phyloP scores from a whole-genome alignment of 2,888 invertebrate genomes.

The Exephanes ischioxanthus region DNA sequence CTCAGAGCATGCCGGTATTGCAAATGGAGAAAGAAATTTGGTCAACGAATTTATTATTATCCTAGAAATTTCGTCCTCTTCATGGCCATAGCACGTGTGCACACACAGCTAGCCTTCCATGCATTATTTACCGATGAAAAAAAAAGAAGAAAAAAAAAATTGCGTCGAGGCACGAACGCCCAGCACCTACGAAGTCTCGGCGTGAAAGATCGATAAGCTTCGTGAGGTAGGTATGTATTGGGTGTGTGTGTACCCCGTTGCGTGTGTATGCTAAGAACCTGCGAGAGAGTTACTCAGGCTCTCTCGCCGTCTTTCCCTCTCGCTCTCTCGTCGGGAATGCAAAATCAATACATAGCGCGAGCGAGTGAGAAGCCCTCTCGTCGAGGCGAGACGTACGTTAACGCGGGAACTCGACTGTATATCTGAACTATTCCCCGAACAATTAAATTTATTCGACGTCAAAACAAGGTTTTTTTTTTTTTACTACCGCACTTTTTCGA shows the following conservation, averaged over 20 bases:
- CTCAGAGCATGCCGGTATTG: too few species aligned
- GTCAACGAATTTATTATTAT: neutral
- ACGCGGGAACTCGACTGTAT: slow-evolving; percentile 35
- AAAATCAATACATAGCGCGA: slow-evolving; percentile 54
- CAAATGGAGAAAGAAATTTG: neutral
- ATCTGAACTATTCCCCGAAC: too few species aligned
- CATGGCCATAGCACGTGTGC: neutral
- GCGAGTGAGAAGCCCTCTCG: slow-evolving; percentile 21
- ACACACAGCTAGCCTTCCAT: slow-evolving; percentile 6
- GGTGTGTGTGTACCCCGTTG: neutral
- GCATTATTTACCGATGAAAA: slow-evolving; percentile 48
- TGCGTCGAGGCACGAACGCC: slow-evolving; percentile 44
- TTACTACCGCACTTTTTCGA: too few species aligned
- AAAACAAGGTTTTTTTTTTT: too few species aligned
- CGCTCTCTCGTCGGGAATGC: slow-evolving; percentile 39
- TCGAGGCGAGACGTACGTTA: slow-evolving; percentile 29
- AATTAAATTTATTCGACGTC: too few species aligned
- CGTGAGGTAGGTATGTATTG: neutral
- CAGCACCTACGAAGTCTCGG: slow-evolving; percentile 49
- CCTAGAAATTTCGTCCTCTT: neutral
- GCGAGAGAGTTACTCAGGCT: slow-evolving; percentile 31
- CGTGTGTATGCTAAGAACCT: slow-evolving; percentile 23
- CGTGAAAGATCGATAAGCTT: slow-evolving; percentile 52
- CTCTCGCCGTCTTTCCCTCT: slow-evolving; percentile 12
- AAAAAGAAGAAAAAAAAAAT: slow-evolving; percentile 7